These are phyloP conservation scores for Sarcophaga subvicina DNA, from an alignment of 2,888 invertebrate species.

Conservation along the genomic window DNA sequence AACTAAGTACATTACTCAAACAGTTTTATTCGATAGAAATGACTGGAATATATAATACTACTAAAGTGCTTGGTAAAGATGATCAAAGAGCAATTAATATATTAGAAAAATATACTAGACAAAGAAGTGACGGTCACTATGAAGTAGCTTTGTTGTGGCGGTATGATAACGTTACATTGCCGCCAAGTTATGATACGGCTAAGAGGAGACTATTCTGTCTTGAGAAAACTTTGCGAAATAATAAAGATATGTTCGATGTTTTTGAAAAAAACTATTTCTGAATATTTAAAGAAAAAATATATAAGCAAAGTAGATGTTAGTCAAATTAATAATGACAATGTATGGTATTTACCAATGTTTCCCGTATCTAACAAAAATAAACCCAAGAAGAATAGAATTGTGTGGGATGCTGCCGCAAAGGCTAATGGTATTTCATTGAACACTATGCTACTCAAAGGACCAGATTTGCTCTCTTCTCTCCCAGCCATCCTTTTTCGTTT, in stretches of 20 bases:
- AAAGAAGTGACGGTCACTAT: slow-evolving; percentile 20
- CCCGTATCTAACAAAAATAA: slow-evolving; percentile 52
- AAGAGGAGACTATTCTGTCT: slow-evolving; percentile 38
- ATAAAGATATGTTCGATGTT: not conserved
- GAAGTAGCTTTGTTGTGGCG: slow-evolving; percentile 39
- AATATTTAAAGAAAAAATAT: slow-evolving; percentile 35
- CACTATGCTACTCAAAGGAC: too few relatives aligned
- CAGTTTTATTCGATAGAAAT: too few relatives aligned
- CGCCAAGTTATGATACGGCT: slow-evolving; percentile 44
- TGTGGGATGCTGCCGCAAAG: slow-evolving; percentile 55
- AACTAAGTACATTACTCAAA: not conserved
- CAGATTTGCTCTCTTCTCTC: slow-evolving; percentile 49
- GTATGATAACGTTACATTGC: slow-evolving; percentile 27
- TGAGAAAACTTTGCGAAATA: slow-evolving; percentile 8
- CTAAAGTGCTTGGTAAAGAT: slow-evolving; percentile 14
- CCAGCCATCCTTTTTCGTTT: slow-evolving; percentile 64
- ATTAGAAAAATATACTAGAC: slow-evolving; percentile 38
- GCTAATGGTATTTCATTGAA: slow-evolving; percentile 42
- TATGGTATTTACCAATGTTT: slow-evolving; percentile 73
- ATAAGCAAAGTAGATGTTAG: slow-evolving; percentile 25
- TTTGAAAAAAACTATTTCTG: slow-evolving; percentile 34
- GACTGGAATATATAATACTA: too few relatives aligned
- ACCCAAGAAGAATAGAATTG: slow-evolving; percentile 52
- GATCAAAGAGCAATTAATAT: slow-evolving; percentile 36
- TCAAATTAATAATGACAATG: slow-evolving; percentile 13